Percentiles rank a stretch among this genome's conserved stretches.
These are phyloP conservation scores for Aramus guarauna DNA, from an alignment of 2,113 vertebrate species.

Conservation along the genomic window DNA sequence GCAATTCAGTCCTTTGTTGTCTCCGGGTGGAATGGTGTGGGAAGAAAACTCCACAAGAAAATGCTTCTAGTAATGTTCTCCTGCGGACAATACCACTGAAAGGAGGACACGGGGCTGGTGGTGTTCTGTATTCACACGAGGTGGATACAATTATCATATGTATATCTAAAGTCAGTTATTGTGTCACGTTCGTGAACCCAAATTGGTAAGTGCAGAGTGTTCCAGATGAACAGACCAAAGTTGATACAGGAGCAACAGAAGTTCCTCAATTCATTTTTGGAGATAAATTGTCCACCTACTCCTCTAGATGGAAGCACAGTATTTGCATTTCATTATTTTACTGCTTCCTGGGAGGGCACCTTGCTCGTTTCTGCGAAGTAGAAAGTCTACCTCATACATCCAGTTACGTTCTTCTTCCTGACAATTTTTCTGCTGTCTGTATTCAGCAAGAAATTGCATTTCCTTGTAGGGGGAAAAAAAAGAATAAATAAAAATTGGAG, in stretches of 20 bases:
- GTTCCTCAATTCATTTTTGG: neutral
- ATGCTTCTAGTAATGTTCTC: neutral
- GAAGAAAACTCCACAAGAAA: neutral
- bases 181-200: neutral
- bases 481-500: neutral
- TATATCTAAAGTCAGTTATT: rapidly evolving
- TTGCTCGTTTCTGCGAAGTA: neutral
- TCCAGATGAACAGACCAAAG: neutral
- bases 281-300: neutral
- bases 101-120: rapidly evolving
- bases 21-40: neutral
- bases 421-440: neutral
- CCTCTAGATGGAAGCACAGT: conserved; percentile 64
- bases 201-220: rapidly evolving
- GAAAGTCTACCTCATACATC: neutral
- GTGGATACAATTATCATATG: rapidly evolving
- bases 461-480: neutral
- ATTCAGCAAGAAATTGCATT: neutral
- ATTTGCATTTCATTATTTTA: neutral
- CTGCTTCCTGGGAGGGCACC: neutral
- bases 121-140: neutral
- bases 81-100: neutral
- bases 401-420: neutral
- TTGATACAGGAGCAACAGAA: neutral
- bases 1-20: neutral